A percentile compares a stretch with the other conserved stretches of the same genome.
These are phyloP conservation scores for Albula goreensis DNA, from an alignment of 2,113 vertebrate species.

Conservation along the genomic window DNA sequence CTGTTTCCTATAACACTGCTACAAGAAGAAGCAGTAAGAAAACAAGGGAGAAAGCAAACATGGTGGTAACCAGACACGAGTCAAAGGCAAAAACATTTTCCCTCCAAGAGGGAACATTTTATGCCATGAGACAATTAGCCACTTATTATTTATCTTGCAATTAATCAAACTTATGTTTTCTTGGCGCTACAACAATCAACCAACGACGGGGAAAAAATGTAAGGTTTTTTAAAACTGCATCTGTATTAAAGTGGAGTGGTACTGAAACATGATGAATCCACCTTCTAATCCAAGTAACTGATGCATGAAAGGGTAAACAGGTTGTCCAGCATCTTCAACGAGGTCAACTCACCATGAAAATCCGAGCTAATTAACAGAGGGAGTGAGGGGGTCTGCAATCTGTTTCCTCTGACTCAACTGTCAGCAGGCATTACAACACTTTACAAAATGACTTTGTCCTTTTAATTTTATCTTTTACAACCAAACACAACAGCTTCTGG, in stretches of 20 bases:
- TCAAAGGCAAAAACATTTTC: neutral
- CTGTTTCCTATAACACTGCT: neutral
- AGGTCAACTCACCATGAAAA: neutral
- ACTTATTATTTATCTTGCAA: neutral
- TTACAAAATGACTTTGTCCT: neutral
- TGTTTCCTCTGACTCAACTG: neutral
- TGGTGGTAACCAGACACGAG: neutral
- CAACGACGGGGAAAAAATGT: neutral
- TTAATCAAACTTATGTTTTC: neutral
- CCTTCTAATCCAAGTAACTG: neutral
- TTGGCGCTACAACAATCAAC: neutral
- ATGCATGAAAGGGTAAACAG: neutral
- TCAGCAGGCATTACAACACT: neutral
- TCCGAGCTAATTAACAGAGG: slow-evolving; percentile 12
- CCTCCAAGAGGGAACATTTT: neutral
- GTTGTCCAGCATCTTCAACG: neutral
- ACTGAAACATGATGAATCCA: neutral
- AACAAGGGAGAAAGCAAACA: neutral
- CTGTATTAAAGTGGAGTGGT: neutral
- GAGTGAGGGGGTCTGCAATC: neutral
- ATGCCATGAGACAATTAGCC: no score
- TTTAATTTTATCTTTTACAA: neutral
- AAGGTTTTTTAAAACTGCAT: neutral
- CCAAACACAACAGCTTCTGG: neutral
- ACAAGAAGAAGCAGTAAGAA: neutral